Percentiles rank a stretch among this genome's conserved stretches.
Evolutionary conservation across 2,797 vertebrate genomes (phyloP).

Genomic region (Telmatherina bonti): DNA sequence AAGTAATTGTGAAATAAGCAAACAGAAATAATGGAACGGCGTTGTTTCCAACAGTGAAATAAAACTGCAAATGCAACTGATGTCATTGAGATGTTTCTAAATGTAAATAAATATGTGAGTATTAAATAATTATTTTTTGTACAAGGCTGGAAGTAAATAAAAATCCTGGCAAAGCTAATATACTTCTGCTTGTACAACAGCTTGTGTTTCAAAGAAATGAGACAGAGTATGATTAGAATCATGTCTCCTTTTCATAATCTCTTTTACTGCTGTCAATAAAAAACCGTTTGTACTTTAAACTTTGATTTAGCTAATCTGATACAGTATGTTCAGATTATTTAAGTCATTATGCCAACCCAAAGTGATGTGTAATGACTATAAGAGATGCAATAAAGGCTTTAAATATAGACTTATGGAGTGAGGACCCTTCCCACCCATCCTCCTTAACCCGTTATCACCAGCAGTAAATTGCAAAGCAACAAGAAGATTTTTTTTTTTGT

Average conservation of each 20-base stretch:
- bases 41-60: neutral
- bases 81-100: neutral
- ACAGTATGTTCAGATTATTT: neutral
- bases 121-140: neutral
- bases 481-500: constrained; percentile 6
- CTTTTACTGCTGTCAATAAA: constrained; percentile 51
- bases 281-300: constrained; percentile 57
- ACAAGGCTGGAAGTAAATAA: neutral
- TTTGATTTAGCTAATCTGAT: constrained; percentile 5
- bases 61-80: neutral
- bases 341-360: neutral
- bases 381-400: neutral
- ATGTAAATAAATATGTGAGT: neutral
- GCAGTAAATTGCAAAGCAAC: neutral
- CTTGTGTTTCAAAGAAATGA: constrained; percentile 13
- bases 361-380: neutral
- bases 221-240: constrained; percentile 2
- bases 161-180: neutral
- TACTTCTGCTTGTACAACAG: constrained; percentile 11
- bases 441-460: neutral
- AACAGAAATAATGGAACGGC: neutral
- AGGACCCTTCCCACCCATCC: neutral
- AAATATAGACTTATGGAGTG: neutral
- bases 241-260: constrained; percentile 3
- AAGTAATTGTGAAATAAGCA: neutral